Evolutionary conservation across 2,888 invertebrate genomes (phyloP), one percentile per base, ranked within the genome.

Genomic region (Andrena chrysosceles): DNA sequence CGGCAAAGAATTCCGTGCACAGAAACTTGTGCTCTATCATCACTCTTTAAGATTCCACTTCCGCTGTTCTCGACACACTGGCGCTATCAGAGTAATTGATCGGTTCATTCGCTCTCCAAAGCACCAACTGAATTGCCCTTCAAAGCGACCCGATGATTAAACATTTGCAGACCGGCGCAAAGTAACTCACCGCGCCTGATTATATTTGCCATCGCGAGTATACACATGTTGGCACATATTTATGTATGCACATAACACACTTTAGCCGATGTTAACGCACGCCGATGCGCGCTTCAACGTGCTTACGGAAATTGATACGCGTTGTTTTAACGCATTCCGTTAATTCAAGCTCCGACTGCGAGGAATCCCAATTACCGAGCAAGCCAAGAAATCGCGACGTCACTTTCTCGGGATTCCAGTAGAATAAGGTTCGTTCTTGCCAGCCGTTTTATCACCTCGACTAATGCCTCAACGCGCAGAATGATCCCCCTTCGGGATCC

Each of bases 191-290:
- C 20, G 8, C 16, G 16, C 1, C 13, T 48, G 35, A 60, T 49
- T 52, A 49, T 70, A 70, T 62, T 70, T 52, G 20, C 29, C 52
- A 60, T 75, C 49, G 69, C 26, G 31, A 60, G 49, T 60, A 60
- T 49, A 75, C 75, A 75, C 69, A 60, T 49, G 75, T 60, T n/a
- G 1, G 20, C 70, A 4, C 26, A 26, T 35, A 29, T 76, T 52
- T 70, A 70, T 33, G 26, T 23, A 13, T 5, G 52, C 62, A 42
- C 48, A 1, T 33, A 31, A 33, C n/a, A 31, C 62, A 31, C 20
- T 42, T 67, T 42, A 59, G 68, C 54, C 35, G 54, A 67, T 52
- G 74, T 56, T 59, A 74, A 59, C 42, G 52, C 35, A 23, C 68
- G 68, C 16, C 42, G n/a, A 29, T 23, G 10, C 29, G 23, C 23